These are phyloP conservation scores for Drosophila nikananu DNA, from an alignment of 1,140 invertebrate species.

Conservation along the genomic window DNA sequence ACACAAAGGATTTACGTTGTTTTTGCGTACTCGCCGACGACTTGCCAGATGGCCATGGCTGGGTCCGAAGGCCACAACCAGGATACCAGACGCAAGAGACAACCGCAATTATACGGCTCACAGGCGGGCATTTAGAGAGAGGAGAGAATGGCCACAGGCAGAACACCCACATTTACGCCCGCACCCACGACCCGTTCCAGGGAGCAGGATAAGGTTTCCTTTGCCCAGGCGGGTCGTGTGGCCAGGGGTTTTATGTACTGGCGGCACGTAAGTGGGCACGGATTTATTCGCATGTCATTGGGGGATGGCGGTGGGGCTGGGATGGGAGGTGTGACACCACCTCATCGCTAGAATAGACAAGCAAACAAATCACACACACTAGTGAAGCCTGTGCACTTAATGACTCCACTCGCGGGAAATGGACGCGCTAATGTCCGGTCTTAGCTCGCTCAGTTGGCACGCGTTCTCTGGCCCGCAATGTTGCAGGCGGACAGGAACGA, in stretches of 20 bases:
- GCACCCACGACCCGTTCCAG: slow-evolving; percentile 2
- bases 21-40: slow-evolving; percentile 15
- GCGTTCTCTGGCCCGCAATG: slow-evolving; percentile 61
- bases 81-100: slow-evolving; percentile 42
- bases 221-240: slow-evolving; percentile 68
- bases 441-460: slow-evolving; percentile 63
- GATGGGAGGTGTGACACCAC: slow-evolving; percentile 18
- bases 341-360: slow-evolving; percentile 61
- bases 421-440: slow-evolving; percentile 68
- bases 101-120: slow-evolving; percentile 15
- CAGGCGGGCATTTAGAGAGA: neutral
- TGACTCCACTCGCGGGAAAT: slow-evolving; percentile 66
- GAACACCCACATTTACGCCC: slow-evolving; percentile 38
- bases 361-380: slow-evolving; percentile 33
- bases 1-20: slow-evolving; percentile 51
- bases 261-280: slow-evolving; percentile 76
- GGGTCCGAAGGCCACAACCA: slow-evolving; percentile 38
- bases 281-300: slow-evolving; percentile 46
- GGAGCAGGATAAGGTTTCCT: slow-evolving; percentile 53
- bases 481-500: slow-evolving; percentile 53
- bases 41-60: slow-evolving; percentile 55
- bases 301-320: slow-evolving; percentile 10
- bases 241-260: slow-evolving; percentile 76
- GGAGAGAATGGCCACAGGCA: slow-evolving; percentile 55
- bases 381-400: slow-evolving; percentile 47